Evolutionary conservation across 2,113 vertebrate species (phyloP).

Genomic region (Leucopternis melanops): DNA sequence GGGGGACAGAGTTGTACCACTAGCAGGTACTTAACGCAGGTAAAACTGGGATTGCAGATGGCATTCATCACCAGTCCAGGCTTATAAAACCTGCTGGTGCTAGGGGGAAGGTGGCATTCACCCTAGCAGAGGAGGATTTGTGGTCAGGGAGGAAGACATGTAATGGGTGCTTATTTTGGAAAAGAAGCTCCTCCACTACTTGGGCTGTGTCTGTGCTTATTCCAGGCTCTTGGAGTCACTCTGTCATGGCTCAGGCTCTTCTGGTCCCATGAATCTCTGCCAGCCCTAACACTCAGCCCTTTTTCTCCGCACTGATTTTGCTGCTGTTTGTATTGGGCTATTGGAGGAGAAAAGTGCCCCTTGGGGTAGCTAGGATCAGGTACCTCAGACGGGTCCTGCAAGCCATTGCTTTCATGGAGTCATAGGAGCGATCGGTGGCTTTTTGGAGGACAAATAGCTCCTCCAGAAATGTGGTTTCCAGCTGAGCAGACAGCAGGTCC

Average conservation of each 20-base stretch:
- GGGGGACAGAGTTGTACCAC: background rate
- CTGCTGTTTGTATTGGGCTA: background rate
- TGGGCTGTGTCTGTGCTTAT: background rate
- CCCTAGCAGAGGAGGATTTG: background rate
- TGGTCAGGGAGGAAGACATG: background rate
- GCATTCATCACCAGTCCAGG: background rate
- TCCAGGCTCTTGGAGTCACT: rapidly evolving
- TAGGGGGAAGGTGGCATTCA: background rate
- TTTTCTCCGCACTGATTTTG: background rate
- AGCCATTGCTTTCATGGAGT: background rate
- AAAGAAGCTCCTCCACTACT: background rate
- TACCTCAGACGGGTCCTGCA: background rate
- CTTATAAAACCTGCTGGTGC: background rate
- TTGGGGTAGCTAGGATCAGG: background rate
- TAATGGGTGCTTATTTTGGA: background rate
- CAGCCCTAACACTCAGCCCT: background rate
- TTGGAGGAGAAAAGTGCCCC: background rate
- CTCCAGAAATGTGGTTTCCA: background rate
- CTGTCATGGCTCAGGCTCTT: background rate
- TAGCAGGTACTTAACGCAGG: background rate
- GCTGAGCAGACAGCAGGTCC: background rate
- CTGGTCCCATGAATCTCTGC: background rate
- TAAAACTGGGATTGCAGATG: background rate
- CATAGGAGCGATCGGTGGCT: rapidly evolving
- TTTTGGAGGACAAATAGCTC: background rate